Base-by-base conservation (phyloP, 2,113 vertebrate genomes). In the Panurus biarmicus region DNA sequence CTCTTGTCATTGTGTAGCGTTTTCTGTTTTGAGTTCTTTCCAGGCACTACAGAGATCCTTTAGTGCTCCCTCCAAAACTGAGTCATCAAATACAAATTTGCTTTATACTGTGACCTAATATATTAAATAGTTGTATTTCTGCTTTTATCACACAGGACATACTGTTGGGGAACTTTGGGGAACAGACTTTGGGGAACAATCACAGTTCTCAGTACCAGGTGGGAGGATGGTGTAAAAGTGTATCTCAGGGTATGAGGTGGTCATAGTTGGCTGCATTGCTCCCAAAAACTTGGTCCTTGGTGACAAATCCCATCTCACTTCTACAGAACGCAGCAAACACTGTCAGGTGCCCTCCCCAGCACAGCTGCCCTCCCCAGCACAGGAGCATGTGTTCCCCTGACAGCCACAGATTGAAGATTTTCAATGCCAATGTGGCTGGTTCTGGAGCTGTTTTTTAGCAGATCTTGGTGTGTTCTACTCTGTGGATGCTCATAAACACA, bases 351-450 rank as follows among this genome's bases (percentile, higher is more conserved):
- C 28, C 47, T n/a, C n/a, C n/a, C 33, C 26, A 70, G 36, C 31
- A 25, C 25, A 60, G 53, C 61, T 56, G 44, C 26, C 36, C 44
- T 71, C 42, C 47, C 26, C 57, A 60, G 31, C 53, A n/a, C 67
- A 42, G 64, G 33, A 62, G 7, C 22, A 17, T 36, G 6, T 29
- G 14, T 40, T 91, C 44, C 45, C n/a, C 44, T 23, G 14, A 25
- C 22, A 16, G 10, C 7, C 53, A 57, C n/a, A 67, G 38, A 33
- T 3, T 3, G 29, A 61, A 61, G 22, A 25, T 71, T 53, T 91
- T 60, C 45, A 7, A 1, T 4, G 1, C 38, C 36, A 25, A 0
- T 0, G 5, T 17, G 26, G 11, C 51, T 89, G 67, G 6, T 9
- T 64, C 58, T 47, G 40, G 61, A 77, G 72, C 47, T 79, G 50